A percentile compares a stretch with the other conserved stretches of the same genome.
Evolutionary conservation across 2,888 invertebrate genomes (phyloP).

Genomic region (Dicranocentrus wangi): DNA sequence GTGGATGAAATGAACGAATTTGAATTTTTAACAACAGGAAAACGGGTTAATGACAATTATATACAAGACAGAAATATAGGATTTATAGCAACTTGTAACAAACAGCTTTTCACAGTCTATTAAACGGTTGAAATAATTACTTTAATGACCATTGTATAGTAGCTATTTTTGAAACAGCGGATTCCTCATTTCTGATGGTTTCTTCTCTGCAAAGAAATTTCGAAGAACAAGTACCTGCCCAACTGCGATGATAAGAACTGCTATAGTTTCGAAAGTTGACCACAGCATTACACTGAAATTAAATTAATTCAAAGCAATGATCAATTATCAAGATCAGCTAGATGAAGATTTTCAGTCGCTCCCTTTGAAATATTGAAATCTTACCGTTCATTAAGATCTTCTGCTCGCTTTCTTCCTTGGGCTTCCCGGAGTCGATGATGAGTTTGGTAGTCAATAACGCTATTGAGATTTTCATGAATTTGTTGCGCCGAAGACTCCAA

Average conservation of each 20-base stretch:
- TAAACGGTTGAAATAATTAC: constrained; percentile 8
- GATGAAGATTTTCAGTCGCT: background rate
- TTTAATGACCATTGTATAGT: no score
- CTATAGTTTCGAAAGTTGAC: constrained; percentile 91
- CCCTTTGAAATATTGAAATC: background rate
- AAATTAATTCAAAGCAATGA: constrained; percentile 1
- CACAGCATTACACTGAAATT: constrained; percentile 86
- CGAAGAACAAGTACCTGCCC: constrained; percentile 92
- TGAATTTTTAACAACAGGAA: no score
- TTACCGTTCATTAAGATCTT: constrained; percentile 89
- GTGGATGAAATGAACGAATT: no score
- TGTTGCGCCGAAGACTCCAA: constrained; percentile 93
- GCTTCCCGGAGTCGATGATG: constrained; percentile 96
- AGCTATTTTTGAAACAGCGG: constrained; percentile 66
- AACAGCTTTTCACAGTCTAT: constrained; percentile 24
- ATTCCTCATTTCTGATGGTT: constrained; percentile 76
- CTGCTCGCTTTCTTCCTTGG: constrained; percentile 94
- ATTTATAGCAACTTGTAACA: background rate
- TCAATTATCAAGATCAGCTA: background rate
- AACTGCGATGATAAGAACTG: constrained; percentile 89
- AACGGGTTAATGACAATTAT: background rate
- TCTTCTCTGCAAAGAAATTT: constrained; percentile 90
- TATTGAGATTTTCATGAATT: constrained; percentile 91
- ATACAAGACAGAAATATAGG: no score
- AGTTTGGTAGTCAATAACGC: constrained; percentile 95